These are phyloP conservation scores for Caradrina kadenii DNA, from an alignment of 2,888 invertebrate species.

Conservation along the genomic window DNA sequence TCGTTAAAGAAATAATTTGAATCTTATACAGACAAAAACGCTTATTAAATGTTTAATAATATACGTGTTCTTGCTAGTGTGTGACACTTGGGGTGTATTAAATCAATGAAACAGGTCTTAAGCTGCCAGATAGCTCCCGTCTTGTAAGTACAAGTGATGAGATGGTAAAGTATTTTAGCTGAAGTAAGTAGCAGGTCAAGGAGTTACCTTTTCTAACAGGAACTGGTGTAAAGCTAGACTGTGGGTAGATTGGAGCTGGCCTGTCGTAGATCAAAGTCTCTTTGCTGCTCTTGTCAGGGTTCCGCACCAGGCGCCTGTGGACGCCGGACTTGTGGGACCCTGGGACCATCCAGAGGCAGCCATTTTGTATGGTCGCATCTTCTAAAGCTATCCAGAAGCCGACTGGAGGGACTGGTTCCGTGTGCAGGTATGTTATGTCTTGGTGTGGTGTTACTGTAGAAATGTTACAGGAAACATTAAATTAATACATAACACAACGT, in stretches of 20 bases:
- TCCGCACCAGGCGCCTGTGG: constrained; percentile 93
- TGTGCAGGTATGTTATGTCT: constrained; percentile 96
- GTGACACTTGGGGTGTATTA: no score
- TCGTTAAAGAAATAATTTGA: no score
- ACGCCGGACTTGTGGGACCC: constrained; percentile 97
- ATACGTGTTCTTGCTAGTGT: no score
- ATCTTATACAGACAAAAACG: no score
- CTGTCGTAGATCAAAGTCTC: constrained; percentile 93
- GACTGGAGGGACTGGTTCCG: constrained; percentile 94
- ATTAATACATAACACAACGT: not conserved
- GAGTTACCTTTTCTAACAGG: constrained; percentile 95
- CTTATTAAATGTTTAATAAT: no score
- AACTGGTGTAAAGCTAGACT: constrained; percentile 93
- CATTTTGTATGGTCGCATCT: constrained; percentile 97
- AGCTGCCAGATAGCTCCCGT: no score
- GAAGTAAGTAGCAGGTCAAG: not conserved
- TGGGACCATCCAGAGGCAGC: constrained; percentile 97
- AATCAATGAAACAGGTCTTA: no score
- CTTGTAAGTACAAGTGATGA: no score
- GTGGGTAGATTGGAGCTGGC: constrained; percentile 92
- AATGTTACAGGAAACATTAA: not conserved
- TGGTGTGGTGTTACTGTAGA: constrained; percentile 94
- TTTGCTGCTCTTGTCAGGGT: constrained; percentile 91
- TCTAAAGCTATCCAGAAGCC: constrained; percentile 99
- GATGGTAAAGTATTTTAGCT: no score